Base-by-base conservation (phyloP, 2,888 invertebrate genomes). In the Mantis religiosa region DNA sequence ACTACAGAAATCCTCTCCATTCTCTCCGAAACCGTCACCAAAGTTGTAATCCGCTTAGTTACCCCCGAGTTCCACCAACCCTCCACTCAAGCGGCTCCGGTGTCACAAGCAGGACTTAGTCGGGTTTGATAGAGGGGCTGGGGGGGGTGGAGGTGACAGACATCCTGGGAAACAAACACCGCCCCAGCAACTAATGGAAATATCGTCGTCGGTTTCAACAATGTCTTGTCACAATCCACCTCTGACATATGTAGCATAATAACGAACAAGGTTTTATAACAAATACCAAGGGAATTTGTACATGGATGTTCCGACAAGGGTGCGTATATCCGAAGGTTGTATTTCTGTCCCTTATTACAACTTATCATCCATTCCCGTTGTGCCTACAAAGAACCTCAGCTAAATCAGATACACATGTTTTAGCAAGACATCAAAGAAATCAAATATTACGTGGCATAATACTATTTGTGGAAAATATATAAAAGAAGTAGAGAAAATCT, bases 1-100 rank as follows among this genome's bases (percentile, higher is more conserved):
- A 86, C 30, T 27, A 41, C 86, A 86, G 86, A 30, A 71, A 86
- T 81, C 81, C 28, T 25, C 86, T 71, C 54, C 54, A 71, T 81
- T 86, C 28, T 25, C 86, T 81, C 71, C 25, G 25, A 81, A 47
- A 85, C 28, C 47, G 54, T 27, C 85, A 47, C n/a, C 27, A 47
- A 47, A 85, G 85, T 81, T 86, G 81, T 86, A 86, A 86, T 81
- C 86, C 28, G 86, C 86, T 86, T 28, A 86, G 54, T 28, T 28
- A 28, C 81, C 86, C 71, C 28, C 9, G 54, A 71, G 54, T 71
- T 20, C 20, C 54, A 71, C 30, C 30, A 30, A 6, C 47, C 47
- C 14, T 54, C 1, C 54, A 54, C 54, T 54, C 15, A 54, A 54
- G 54, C 54, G 54, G 20, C 54, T 71, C 54, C 54, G 54, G 54